Conservation (phyloP, 2,797 vertebrate genomes). For the Peromyscus melanophrys region DNA sequence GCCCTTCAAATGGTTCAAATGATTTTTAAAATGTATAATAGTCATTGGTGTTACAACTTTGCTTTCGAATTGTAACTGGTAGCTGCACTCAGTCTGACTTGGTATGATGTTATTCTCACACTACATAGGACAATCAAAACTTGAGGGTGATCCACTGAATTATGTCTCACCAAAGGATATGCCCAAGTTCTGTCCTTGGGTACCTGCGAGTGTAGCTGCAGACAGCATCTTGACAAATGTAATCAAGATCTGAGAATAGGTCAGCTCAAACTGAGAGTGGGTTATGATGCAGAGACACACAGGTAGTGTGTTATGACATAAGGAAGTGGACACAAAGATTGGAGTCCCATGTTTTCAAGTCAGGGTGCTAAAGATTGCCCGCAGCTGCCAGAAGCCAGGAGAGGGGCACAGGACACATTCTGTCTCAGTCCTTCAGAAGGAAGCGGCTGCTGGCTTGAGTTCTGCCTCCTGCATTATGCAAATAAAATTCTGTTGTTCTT, state of each 20-base stretch:
- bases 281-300: not conserved
- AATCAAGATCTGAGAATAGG: not conserved
- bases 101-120: not conserved
- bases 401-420: not conserved
- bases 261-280: not conserved
- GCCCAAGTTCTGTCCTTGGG: not conserved
- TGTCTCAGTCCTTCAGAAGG: not conserved
- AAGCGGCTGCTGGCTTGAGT: not conserved
- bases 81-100: constrained; percentile 14
- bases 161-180: not conserved
- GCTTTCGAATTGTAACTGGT: not conserved
- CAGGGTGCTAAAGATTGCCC: not conserved
- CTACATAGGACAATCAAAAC: not conserved
- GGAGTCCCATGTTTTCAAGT: not conserved
- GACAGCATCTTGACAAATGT: constrained; percentile 17
- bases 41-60: not conserved
- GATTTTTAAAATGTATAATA: not conserved
- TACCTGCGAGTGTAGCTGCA: not conserved
- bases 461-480: not conserved
- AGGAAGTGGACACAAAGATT: not conserved
- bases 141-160: not conserved
- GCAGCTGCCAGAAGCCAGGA: not conserved
- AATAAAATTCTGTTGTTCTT: constrained; percentile 17
- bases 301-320: not conserved
- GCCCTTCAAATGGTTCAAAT: constrained; percentile 40